Conservation (phyloP, 2,797 vertebrate genomes). For the Chrysocyon brachyurus region DNA sequence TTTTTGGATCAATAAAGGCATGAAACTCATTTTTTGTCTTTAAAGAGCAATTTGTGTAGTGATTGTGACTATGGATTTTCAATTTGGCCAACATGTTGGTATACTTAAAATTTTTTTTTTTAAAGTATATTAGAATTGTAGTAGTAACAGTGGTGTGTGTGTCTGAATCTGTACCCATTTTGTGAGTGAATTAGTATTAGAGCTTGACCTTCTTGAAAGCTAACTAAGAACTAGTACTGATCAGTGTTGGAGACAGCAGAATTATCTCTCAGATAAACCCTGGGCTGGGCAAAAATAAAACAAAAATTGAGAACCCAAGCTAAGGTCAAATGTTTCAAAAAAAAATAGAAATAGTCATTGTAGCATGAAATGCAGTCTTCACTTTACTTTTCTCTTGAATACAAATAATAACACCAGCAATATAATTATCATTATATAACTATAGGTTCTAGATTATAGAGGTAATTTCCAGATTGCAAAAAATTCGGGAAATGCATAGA, state of each 20-base stretch:
- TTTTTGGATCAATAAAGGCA: not conserved
- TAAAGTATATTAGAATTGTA: not conserved
- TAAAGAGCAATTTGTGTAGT: not conserved
- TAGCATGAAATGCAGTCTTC: not conserved
- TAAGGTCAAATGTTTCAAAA: not conserved
- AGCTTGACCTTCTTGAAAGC: not conserved
- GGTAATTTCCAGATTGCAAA: not conserved
- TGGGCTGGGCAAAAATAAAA: not conserved
- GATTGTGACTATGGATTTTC: not conserved
- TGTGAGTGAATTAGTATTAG: conserved; percentile 1
- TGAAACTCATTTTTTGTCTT: conserved; percentile 23
- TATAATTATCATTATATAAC: conserved; percentile 57
- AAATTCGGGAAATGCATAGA: conserved; percentile 43
- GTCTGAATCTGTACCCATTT: not conserved
- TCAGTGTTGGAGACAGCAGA: not conserved
- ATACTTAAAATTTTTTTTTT: not conserved
- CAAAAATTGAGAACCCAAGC: not conserved
- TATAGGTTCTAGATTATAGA: not conserved
- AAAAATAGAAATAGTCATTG: not conserved
- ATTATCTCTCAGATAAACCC: not conserved
- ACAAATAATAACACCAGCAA: not conserved
- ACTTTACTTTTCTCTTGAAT: not conserved
- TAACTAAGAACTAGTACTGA: not conserved
- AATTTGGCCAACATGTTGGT: not conserved
- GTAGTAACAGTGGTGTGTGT: not conserved